Evolutionary conservation across 2,888 invertebrate species (phyloP).

Genomic region (Amphipoea oculea): DNA sequence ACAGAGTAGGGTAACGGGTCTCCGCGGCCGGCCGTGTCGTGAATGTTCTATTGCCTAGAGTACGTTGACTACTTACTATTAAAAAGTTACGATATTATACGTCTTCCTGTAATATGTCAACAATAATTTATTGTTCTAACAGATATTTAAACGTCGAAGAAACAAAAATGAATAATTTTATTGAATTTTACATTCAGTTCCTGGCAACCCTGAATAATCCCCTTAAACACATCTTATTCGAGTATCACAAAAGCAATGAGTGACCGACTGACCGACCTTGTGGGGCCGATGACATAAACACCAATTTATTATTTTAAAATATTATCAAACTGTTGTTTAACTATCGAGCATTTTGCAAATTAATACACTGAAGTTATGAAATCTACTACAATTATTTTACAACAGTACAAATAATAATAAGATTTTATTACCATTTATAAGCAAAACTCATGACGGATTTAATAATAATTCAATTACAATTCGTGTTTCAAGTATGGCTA

Average conservation of each 20-base stretch:
- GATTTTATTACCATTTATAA: constrained; percentile 25
- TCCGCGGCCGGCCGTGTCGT: constrained; percentile 72
- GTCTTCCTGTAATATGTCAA: constrained; percentile 54
- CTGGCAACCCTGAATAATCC: constrained; percentile 44
- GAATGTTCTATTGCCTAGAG: constrained; percentile 76
- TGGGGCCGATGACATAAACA: constrained; percentile 41
- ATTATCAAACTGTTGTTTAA: constrained; percentile 1
- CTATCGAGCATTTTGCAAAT: neutral
- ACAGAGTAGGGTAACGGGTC: constrained; percentile 82
- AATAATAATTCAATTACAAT: constrained; percentile 34
- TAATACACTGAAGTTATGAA: constrained; percentile 1
- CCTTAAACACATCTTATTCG: neutral
- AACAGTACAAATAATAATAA: constrained; percentile 8
- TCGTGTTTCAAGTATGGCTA: constrained; percentile 29
- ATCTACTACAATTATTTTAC: neutral
- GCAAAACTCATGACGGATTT: constrained; percentile 20
- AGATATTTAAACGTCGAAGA: neutral
- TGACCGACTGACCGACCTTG: constrained; percentile 38
- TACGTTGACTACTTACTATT: constrained; percentile 48
- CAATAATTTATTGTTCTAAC: constrained; percentile 31
- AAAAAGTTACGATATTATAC: constrained; percentile 39
- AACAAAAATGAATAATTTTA: neutral
- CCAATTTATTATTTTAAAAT: constrained; percentile 10
- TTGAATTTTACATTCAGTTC: neutral
- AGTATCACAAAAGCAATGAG: constrained; percentile 30